A percentile compares a stretch with the other conserved stretches of the same genome.
These are phyloP conservation scores for Bubo blakistoni DNA, from an alignment of 2,113 vertebrate genomes.

Conservation along the genomic window DNA sequence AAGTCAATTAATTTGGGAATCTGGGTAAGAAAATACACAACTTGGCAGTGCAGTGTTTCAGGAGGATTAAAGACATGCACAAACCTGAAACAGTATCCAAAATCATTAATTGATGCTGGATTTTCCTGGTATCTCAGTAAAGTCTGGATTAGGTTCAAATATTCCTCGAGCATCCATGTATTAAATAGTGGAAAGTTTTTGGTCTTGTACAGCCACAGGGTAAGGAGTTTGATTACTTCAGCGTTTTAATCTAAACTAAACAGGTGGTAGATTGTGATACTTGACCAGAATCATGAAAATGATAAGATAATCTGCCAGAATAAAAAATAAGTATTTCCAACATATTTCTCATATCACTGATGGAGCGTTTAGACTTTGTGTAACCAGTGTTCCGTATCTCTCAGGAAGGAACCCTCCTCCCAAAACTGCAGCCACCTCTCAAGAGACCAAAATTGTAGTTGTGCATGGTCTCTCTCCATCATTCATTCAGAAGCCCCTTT, in stretches of 20 bases:
- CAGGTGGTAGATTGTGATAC: not conserved
- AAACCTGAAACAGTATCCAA: conserved; percentile 30
- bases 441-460: not conserved
- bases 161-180: conserved; percentile 25
- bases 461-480: not conserved
- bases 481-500: not conserved
- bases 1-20: not conserved
- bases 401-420: not conserved
- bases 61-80: conserved; percentile 48
- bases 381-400: not conserved
- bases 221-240: not conserved
- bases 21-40: conserved; percentile 50
- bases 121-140: conserved; percentile 47
- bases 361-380: not conserved
- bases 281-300: not conserved
- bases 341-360: not conserved
- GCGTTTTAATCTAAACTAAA: not conserved
- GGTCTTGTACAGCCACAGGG: conserved; percentile 8
- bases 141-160: conserved; percentile 59
- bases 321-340: not conserved
- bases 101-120: conserved; percentile 45
- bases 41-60: conserved; percentile 33
- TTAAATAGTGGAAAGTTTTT: conserved; percentile 26
- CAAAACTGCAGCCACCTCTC: not conserved
- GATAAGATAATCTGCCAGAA: not conserved